Conservation (phyloP, 2,888 invertebrate species). For the Nephrotoma flavescens region DNA sequence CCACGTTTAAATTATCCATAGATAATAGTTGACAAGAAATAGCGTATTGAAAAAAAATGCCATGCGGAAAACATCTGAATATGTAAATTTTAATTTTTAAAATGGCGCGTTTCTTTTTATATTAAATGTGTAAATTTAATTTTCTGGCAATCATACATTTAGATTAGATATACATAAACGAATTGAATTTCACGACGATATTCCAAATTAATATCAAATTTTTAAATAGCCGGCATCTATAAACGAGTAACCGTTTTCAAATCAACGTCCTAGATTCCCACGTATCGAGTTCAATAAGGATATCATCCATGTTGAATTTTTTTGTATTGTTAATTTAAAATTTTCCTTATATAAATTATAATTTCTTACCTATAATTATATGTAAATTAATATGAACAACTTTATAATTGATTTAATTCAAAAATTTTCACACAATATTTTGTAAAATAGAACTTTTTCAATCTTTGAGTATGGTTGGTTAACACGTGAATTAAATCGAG, state of each 20-base stretch:
- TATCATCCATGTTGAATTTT: background rate
- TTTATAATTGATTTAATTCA: background rate
- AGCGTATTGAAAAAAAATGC: background rate
- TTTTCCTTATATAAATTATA: background rate
- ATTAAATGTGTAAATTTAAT: background rate
- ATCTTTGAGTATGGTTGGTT: background rate
- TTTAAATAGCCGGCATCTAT: background rate
- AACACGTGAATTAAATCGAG: background rate
- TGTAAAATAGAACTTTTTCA: background rate
- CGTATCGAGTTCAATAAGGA: background rate
- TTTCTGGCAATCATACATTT: background rate
- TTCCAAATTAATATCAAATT: background rate
- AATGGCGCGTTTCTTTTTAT: background rate
- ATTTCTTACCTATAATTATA: background rate
- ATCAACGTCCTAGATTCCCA: background rate
- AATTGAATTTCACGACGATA: too few relatives aligned
- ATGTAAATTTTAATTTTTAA: background rate
- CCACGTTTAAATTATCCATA: background rate
- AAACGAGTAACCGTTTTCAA: background rate
- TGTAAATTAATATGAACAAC: background rate
- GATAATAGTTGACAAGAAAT: background rate
- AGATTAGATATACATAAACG: too few relatives aligned
- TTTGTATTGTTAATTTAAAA: background rate
- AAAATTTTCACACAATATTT: background rate
- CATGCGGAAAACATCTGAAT: constrained; percentile 1